A percentile compares a stretch with the other conserved stretches of the same genome.
These are phyloP conservation scores for Hexactinellida sp. DNA, from an alignment of 37 sponge, comb jelly and placozoan species.

Conservation along the genomic window DNA sequence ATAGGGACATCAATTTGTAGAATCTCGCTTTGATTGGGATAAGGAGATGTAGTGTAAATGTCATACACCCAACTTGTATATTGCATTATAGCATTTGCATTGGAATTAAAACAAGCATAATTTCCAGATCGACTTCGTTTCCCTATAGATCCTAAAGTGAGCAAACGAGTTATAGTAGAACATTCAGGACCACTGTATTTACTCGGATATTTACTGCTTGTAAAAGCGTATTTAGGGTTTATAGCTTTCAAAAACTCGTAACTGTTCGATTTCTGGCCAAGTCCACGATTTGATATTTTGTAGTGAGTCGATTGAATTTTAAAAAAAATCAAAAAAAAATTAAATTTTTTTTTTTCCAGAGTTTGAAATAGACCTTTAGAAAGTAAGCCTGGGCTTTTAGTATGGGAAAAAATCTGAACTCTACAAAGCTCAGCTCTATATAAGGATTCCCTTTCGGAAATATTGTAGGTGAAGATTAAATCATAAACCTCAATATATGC, in stretches of 20 bases:
- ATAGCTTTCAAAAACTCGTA: not conserved
- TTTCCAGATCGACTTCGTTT: not conserved
- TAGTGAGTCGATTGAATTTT: constrained; percentile 1
- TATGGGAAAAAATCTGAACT: no score
- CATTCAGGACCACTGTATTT: not conserved
- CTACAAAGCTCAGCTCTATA: no score
- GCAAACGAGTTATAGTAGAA: not conserved
- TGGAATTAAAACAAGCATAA: not conserved
- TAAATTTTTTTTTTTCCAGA: no score
- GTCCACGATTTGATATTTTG: not conserved
- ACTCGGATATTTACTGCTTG: not conserved
- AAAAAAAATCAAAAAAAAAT: no score
- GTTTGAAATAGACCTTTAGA: no score
- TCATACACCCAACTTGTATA: not conserved
- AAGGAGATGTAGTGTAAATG: not conserved
- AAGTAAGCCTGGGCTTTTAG: no score
- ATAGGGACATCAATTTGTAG: not conserved
- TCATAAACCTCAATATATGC: no score
- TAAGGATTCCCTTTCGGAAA: no score
- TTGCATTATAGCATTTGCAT: not conserved
- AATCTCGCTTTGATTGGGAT: not conserved
- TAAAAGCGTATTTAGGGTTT: not conserved
- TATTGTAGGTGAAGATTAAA: no score
- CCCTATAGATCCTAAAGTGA: not conserved
- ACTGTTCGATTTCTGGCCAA: not conserved